Evolutionary conservation across 2,888 invertebrate genomes (phyloP).

Genomic region (Leptopilina myrica): DNA sequence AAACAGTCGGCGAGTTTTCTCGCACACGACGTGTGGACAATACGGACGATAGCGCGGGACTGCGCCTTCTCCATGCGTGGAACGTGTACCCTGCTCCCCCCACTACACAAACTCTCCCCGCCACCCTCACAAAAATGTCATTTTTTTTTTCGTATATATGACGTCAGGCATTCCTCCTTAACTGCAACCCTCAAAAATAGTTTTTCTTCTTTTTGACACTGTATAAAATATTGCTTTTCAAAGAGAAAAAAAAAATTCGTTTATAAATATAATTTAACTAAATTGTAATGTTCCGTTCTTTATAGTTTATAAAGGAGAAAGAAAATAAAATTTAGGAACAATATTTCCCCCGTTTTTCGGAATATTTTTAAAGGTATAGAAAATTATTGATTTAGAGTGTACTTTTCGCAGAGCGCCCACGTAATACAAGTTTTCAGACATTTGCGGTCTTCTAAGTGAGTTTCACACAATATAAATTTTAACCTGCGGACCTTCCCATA

Average conservation of each 20-base stretch:
- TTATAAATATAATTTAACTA: too few relatives aligned
- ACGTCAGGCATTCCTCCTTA: conserved; percentile 54
- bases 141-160: conserved; percentile 53
- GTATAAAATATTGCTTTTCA: too few relatives aligned
- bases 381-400: too few relatives aligned
- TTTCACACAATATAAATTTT: conserved; percentile 42
- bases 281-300: too few relatives aligned
- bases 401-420: neutral
- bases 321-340: too few relatives aligned
- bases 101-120: conserved; percentile 53
- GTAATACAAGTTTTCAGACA: conserved; percentile 42
- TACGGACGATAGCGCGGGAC: conserved; percentile 73
- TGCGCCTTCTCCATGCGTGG: conserved; percentile 70
- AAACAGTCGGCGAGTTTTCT: conserved; percentile 11
- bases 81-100: conserved; percentile 62
- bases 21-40: conserved; percentile 61
- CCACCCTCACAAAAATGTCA: conserved; percentile 50
- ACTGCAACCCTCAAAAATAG: conserved; percentile 27
- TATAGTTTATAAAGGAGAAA: too few relatives aligned
- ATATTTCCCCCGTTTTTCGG: too few relatives aligned
- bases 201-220: too few relatives aligned
- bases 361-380: too few relatives aligned
- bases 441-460: conserved; percentile 39
- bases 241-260: too few relatives aligned
- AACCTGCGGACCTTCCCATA: conserved; percentile 43